phyloP scores from a whole-genome alignment of 1,140 invertebrate genomes.

The Akabosia matsudoensis region DNA sequence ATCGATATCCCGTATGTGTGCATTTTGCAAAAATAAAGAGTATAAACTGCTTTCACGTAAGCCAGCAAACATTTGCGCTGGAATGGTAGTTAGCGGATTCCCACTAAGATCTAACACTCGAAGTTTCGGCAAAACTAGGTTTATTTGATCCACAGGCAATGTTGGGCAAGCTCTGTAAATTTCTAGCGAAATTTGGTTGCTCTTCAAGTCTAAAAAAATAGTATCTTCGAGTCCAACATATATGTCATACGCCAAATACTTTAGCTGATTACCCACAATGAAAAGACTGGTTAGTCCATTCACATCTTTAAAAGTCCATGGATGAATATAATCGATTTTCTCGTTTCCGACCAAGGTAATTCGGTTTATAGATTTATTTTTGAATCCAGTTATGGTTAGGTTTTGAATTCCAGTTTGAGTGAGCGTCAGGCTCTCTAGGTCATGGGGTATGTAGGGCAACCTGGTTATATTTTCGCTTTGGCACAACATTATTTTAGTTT shows the following conservation, averaged over 20 bases:
- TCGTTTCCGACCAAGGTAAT: not conserved
- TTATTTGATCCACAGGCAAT: slow-evolving; percentile 17
- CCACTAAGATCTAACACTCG: not conserved
- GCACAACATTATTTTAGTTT: not conserved
- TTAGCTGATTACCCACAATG: not conserved
- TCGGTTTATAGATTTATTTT: not conserved
- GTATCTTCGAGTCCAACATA: not conserved
- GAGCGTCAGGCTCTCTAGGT: too few relatives aligned
- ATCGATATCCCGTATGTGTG: slow-evolving; percentile 25
- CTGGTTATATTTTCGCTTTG: not conserved
- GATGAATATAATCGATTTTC: not conserved
- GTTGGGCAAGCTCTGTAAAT: slow-evolving; percentile 11
- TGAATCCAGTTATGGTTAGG: not conserved
- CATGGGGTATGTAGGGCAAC: too few relatives aligned
- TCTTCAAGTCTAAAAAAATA: not conserved
- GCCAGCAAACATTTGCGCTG: slow-evolving; percentile 31
- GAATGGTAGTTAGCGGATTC: slow-evolving; percentile 37
- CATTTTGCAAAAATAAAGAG: slow-evolving; percentile 21
- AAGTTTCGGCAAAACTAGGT: slow-evolving; percentile 19
- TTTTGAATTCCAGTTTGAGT: not conserved
- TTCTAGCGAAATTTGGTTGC: not conserved
- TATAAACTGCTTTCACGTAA: slow-evolving; percentile 23
- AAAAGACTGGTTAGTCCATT: not conserved
- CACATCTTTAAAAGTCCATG: slow-evolving; percentile 10
- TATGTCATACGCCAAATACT: slow-evolving; percentile 2